Evolutionary conservation across 1,140 invertebrate species (phyloP).

Genomic region (Melanaphis sacchari): DNA sequence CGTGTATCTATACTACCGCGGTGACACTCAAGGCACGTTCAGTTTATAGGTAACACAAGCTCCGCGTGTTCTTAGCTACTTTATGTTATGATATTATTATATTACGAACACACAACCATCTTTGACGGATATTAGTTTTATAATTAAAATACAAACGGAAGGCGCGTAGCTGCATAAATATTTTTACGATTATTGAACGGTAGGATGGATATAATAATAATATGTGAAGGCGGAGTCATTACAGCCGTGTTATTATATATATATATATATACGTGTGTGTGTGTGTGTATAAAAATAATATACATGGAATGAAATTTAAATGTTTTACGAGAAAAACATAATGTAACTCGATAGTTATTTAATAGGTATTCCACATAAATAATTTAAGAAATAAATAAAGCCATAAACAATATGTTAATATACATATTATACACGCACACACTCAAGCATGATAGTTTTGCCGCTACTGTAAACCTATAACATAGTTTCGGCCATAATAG

Average conservation of each 20-base stretch:
- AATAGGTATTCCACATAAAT: slow-evolving; percentile 17
- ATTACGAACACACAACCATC: not conserved
- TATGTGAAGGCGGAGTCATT: not conserved
- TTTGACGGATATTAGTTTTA: not conserved
- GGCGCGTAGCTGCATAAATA: not conserved
- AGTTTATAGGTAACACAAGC: not conserved
- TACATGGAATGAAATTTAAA: not conserved
- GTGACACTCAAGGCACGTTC: not conserved
- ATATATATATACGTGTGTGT: no score
- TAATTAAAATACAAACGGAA: not conserved
- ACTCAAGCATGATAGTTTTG: not conserved
- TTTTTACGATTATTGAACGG: slow-evolving; percentile 22
- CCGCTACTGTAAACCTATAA: not conserved
- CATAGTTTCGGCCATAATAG: not conserved
- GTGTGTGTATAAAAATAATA: no score
- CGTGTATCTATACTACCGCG: no score
- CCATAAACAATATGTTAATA: slow-evolving; percentile 14
- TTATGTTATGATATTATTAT: not conserved
- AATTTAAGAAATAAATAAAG: slow-evolving; percentile 20
- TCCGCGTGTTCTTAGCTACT: not conserved
- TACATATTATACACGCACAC: not conserved
- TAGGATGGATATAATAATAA: not conserved
- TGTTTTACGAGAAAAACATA: slow-evolving; percentile 14
- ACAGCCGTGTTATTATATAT: not conserved
- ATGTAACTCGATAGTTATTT: not conserved